Evolutionary conservation across 2,113 vertebrate species (phyloP), one percentile per base, ranked within the genome.

Genomic region (Paedocypris sp.): DNA sequence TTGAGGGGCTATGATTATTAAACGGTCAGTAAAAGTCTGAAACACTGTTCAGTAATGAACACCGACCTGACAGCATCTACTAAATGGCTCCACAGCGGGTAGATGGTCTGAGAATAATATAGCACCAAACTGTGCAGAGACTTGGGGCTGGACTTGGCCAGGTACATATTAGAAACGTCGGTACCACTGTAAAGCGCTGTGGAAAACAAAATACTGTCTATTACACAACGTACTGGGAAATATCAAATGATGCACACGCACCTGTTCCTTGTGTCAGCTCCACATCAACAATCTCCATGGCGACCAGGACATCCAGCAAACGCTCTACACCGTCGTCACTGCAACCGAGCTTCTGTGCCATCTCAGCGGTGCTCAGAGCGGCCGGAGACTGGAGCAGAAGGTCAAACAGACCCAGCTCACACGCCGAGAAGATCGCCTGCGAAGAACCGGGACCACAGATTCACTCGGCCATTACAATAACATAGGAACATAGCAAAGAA

Each of bases 351-450:
- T 75, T 66, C 18, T 3, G 49, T 6, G 84, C 73, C 5, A 83
- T 62, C 0, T 66, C 67, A 5, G 16, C 67, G 3, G 80, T 75
- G 4, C 73, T 80, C 31, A 85, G 45, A 1, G 80, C 54, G 49
- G 76, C 79, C 64, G 66, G 73, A 43, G 80, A 73, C 23, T 22
- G 69, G 45, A 82, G 56, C 63, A 87, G 68, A 19, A 85, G 76
- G 71, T 87, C 84, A 4, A 86, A 87, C 51, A 87, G 72, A 1
- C 85, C 85, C 3, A 83, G 68, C 66, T 87, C 84, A 69, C 85
- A 83, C 48, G 83, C 85, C 0, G 83, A 74, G 25, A 87, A 87
- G 5, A 87, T 87, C 47, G 76, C 78, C 85, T 87, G 67, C 39
- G 20, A 41, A 46, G n/a, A 3, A 46, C n/a, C n/a, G 15, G 22